Percentiles rank a stretch among this genome's conserved stretches.
phyloP scores from a whole-genome alignment of 2,113 vertebrate genomes.

The Pterocles burchelli region DNA sequence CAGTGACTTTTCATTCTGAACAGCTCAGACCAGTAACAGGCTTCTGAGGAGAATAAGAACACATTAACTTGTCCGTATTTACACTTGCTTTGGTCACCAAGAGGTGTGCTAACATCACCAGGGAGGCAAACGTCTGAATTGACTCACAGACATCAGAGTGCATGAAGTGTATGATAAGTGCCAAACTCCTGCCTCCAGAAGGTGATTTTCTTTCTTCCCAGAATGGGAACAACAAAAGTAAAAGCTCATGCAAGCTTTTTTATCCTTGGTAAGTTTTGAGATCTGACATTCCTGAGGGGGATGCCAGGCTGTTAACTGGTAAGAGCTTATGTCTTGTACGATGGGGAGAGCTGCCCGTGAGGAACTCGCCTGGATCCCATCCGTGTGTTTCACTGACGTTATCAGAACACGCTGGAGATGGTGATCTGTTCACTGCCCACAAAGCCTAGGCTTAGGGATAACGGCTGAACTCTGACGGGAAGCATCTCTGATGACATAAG shows the following conservation, averaged over 20 bases:
- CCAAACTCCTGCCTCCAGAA: background rate
- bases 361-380: background rate
- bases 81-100: background rate
- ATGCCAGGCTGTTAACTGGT: accelerated
- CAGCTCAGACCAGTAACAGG: background rate
- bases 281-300: background rate
- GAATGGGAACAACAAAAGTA: background rate
- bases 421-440: background rate
- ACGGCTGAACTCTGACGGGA: background rate
- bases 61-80: background rate
- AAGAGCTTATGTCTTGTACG: background rate
- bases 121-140: background rate
- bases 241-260: background rate
- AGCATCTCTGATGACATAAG: background rate
- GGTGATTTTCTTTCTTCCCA: background rate
- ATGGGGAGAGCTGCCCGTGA: background rate
- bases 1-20: background rate
- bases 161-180: background rate
- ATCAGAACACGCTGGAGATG: background rate
- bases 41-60: background rate
- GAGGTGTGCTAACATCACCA: accelerated
- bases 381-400: background rate
- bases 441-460: background rate
- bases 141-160: accelerated
- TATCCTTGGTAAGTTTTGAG: background rate